Conservation (phyloP, 2,888 invertebrate genomes). For the Drosophila greeni region DNA sequence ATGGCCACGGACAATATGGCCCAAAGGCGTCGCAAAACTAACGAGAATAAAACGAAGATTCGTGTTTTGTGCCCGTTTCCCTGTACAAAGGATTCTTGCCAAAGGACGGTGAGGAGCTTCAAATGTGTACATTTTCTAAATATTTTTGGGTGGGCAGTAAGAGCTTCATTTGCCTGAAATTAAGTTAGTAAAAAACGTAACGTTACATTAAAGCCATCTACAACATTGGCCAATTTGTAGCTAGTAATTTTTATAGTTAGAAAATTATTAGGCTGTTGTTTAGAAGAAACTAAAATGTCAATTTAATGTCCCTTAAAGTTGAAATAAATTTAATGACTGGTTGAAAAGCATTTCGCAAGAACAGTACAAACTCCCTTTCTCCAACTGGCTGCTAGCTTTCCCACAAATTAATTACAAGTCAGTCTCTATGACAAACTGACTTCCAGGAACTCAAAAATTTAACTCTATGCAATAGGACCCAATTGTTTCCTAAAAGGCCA, state of each 20-base stretch:
- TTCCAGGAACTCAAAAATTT: neutral
- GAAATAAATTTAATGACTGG: neutral
- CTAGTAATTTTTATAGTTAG: too few species aligned
- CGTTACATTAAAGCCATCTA: neutral
- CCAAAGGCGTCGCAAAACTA: slow-evolving; percentile 32
- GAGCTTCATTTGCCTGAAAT: neutral
- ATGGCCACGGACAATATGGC: slow-evolving; percentile 47
- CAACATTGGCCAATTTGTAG: neutral
- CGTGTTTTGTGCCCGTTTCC: slow-evolving; percentile 14
- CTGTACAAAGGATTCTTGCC: slow-evolving; percentile 18
- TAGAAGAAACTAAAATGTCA: neutral
- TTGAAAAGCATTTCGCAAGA: neutral
- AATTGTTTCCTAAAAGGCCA: neutral
- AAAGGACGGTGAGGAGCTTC: neutral
- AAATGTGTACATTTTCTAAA: slow-evolving; percentile 10
- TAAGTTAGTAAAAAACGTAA: too few species aligned
- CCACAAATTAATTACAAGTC: neutral
- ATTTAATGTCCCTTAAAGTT: neutral
- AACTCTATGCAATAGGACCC: too few species aligned
- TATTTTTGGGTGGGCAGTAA: neutral
- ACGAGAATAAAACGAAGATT: slow-evolving; percentile 22
- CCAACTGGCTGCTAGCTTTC: neutral
- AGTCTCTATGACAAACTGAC: neutral
- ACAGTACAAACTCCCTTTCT: neutral
- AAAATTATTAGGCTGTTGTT: neutral